phyloP scores from a whole-genome alignment of 2,888 invertebrate species.

The Acleris sparsana region DNA sequence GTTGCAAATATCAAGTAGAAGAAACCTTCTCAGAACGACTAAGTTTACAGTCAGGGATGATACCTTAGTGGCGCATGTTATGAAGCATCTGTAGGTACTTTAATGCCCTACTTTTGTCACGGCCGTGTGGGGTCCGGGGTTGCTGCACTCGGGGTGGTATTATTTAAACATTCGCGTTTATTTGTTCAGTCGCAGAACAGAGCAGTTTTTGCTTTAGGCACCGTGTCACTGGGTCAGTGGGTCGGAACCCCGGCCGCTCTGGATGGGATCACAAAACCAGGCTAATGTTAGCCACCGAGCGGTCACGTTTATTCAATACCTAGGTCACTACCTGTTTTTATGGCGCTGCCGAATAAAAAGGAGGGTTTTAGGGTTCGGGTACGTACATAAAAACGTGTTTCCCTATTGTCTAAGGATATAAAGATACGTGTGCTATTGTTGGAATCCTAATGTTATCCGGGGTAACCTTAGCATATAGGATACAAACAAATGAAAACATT shows the following conservation, averaged over 20 bases:
- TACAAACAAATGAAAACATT: too few relatives aligned
- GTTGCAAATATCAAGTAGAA: neutral
- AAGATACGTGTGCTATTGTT: too few relatives aligned
- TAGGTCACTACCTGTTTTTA: conserved; percentile 35
- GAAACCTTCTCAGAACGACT: neutral
- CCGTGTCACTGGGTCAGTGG: conserved; percentile 73
- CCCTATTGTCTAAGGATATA: too few relatives aligned
- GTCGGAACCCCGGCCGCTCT: conserved; percentile 55
- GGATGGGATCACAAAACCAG: conserved; percentile 59
- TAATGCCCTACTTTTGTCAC: conserved; percentile 8
- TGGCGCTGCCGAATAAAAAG: too few relatives aligned
- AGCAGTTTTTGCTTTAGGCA: conserved; percentile 60
- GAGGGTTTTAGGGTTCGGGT: too few relatives aligned
- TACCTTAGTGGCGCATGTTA: conserved; percentile 4
- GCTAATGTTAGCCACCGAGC: conserved; percentile 50
- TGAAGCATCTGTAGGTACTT: conserved; percentile 9
- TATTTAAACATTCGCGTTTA: conserved; percentile 64
- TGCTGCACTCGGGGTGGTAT: conserved; percentile 47
- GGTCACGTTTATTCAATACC: conserved; percentile 48
- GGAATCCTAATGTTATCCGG: too few relatives aligned
- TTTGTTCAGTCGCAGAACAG: conserved; percentile 60
- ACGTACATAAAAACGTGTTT: too few relatives aligned
- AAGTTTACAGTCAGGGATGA: neutral
- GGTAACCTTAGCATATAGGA: too few relatives aligned
- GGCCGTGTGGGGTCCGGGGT: conserved; percentile 33